Evolutionary conservation across 2,888 invertebrate species (phyloP).

Genomic region (Microchrysa polita): DNA sequence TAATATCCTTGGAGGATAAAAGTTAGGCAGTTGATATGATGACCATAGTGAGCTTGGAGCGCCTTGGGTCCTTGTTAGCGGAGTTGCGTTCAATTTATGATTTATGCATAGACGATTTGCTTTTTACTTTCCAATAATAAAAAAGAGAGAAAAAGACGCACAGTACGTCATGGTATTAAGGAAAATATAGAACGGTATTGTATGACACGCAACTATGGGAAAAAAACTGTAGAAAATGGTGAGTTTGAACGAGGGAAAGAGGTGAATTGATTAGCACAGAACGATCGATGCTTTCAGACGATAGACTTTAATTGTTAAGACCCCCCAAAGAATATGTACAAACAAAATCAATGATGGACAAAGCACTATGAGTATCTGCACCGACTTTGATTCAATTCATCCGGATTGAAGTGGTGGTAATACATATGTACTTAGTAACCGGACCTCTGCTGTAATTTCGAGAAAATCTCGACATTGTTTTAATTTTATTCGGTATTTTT

Average conservation of each 20-base stretch:
- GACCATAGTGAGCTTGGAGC: conserved; percentile 17
- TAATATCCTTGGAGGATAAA: conserved; percentile 29
- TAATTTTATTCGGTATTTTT: no score
- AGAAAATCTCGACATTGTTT: no score
- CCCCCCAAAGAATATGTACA: no score
- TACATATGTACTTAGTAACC: no score
- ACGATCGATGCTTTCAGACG: no score
- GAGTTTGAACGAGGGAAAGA: neutral
- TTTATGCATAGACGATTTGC: conserved; percentile 19
- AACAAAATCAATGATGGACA: no score
- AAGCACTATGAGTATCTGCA: no score
- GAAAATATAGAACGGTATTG: neutral
- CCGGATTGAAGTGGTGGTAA: no score
- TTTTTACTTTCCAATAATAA: no score
- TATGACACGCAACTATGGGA: neutral
- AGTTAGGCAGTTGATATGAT: conserved; percentile 8
- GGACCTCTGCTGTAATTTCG: no score
- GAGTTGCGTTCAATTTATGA: conserved; percentile 14
- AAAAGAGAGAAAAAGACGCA: neutral
- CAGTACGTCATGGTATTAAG: neutral
- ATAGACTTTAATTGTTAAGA: no score
- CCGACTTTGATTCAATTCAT: no score
- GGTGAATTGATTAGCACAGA: neutral
- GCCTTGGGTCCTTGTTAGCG: conserved; percentile 33
- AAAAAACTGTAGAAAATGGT: neutral